phyloP scores from a whole-genome alignment of 2,113 vertebrate genomes.

The Butorides virescens region DNA sequence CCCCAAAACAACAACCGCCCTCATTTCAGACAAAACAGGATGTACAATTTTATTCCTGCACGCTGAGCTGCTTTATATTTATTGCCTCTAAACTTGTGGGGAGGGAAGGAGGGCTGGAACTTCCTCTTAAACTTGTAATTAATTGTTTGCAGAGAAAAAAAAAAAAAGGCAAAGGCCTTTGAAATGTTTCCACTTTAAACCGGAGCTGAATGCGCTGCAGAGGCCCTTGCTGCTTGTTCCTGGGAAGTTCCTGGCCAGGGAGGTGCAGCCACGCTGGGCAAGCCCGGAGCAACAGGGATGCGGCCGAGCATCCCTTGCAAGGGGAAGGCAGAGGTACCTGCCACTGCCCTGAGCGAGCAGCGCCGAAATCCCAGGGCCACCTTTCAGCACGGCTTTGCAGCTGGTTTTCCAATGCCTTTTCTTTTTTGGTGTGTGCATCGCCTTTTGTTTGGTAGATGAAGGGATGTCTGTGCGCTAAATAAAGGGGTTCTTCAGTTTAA shows the following conservation, averaged over 20 bases:
- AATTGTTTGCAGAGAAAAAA: slow-evolving; percentile 32
- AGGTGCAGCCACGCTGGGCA: neutral
- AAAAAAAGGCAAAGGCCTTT: neutral
- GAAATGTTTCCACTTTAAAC: slow-evolving; percentile 37
- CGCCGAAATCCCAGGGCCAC: neutral
- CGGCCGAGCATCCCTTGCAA: neutral
- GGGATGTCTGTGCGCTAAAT: slow-evolving; percentile 9
- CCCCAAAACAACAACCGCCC: neutral
- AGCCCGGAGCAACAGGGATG: neutral
- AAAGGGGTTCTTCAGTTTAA: slow-evolving; percentile 21
- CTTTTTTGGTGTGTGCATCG: neutral
- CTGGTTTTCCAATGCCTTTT: slow-evolving; percentile 1
- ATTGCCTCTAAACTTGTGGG: slow-evolving; percentile 8
- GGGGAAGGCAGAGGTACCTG: neutral
- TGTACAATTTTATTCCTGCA: slow-evolving; percentile 28
- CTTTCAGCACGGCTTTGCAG: neutral
- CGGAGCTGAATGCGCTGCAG: neutral
- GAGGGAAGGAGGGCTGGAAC: slow-evolving; percentile 21
- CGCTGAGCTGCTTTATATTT: neutral
- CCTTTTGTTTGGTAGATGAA: slow-evolving; percentile 29
- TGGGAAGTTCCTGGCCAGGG: neutral
- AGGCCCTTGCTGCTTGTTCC: neutral
- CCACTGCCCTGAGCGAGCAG: neutral
- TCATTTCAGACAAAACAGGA: slow-evolving; percentile 61
- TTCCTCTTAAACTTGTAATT: slow-evolving; percentile 52